Conservation (phyloP, 2,113 vertebrate genomes). For the Connochaetes taurinus region DNA sequence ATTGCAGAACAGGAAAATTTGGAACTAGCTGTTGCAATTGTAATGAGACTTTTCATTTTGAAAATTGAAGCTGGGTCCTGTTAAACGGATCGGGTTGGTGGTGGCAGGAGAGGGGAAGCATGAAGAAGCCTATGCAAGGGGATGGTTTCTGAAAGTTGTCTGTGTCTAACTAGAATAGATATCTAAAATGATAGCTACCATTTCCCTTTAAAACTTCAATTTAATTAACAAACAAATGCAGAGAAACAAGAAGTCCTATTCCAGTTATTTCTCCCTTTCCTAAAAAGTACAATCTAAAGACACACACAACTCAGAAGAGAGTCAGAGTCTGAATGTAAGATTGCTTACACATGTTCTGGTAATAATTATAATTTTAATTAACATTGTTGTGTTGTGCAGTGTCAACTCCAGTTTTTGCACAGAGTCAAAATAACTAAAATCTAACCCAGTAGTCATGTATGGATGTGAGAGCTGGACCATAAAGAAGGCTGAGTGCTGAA, state of each 20-base stretch:
- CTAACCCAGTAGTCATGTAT: not conserved
- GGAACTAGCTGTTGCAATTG: not conserved
- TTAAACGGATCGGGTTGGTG: not conserved
- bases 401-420: not conserved
- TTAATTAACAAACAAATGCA: not conserved
- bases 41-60: not conserved
- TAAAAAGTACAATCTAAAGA: not conserved
- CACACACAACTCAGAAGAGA: not conserved
- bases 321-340: not conserved
- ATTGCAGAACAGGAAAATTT: not conserved
- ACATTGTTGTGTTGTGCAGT: not conserved
- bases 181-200: not conserved
- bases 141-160: not conserved
- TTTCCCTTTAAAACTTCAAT: not conserved
- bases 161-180: not conserved
- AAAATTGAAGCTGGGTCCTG: not conserved
- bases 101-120: not conserved
- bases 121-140: not conserved
- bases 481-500: not conserved
- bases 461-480: not conserved
- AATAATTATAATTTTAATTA: not conserved
- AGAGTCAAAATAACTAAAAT: not conserved
- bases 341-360: not conserved
- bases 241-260: not conserved
- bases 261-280: not conserved